phyloP scores from a whole-genome alignment of 2,797 vertebrate genomes.

The Alectoris magna region DNA sequence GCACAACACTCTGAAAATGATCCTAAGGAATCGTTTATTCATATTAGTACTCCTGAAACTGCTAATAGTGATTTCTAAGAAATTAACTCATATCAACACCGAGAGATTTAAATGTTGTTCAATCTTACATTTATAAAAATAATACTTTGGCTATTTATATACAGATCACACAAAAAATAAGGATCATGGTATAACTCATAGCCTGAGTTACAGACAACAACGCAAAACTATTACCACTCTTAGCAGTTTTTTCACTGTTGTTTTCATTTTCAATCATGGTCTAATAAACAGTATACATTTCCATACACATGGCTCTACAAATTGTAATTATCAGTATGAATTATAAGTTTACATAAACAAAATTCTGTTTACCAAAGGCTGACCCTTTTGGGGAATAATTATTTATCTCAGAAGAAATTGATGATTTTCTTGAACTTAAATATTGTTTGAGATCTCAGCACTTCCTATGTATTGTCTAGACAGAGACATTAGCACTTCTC shows the following conservation, averaged over 20 bases:
- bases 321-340: neutral
- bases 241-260: neutral
- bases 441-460: accelerated
- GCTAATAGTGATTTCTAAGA: neutral
- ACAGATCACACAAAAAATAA: neutral
- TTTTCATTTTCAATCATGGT: neutral
- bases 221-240: neutral
- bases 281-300: neutral
- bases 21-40: neutral
- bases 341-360: neutral
- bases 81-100: neutral
- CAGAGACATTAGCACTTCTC: neutral
- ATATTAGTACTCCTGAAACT: neutral
- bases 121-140: neutral
- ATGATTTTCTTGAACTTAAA: neutral
- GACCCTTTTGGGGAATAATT: neutral
- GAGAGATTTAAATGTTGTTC: neutral
- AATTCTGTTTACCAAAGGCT: neutral
- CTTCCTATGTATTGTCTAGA: neutral
- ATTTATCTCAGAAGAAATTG: neutral
- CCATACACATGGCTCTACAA: neutral
- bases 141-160: neutral
- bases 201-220: neutral
- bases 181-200: neutral
- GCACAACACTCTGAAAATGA: neutral